Percentiles rank a stretch among this genome's conserved stretches.
Conservation (phyloP, 2,888 invertebrate species). For the Spicauda simplicius region DNA sequence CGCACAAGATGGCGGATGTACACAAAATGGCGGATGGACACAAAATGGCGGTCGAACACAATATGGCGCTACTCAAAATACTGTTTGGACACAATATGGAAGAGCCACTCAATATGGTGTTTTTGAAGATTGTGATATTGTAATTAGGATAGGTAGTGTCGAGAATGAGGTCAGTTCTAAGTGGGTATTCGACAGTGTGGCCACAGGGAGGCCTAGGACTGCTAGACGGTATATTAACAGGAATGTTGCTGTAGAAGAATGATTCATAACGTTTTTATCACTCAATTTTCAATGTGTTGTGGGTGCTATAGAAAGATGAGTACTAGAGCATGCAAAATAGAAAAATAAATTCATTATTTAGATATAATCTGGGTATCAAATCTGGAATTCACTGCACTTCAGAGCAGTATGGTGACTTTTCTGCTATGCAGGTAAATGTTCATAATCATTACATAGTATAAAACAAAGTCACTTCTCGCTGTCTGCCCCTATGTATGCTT, state of each 20-base stretch:
- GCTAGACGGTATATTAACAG: constrained; percentile 54
- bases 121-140: constrained; percentile 43
- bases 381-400: too few relatives aligned
- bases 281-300: too few relatives aligned
- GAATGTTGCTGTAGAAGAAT: constrained; percentile 6
- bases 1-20: constrained; percentile 39
- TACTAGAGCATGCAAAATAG: too few relatives aligned
- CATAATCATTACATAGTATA: too few relatives aligned
- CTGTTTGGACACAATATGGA: constrained; percentile 41
- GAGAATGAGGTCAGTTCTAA: constrained; percentile 57
- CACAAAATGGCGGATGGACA: constrained; percentile 3
- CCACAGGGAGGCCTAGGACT: constrained; percentile 59
- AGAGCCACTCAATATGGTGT: constrained; percentile 41
- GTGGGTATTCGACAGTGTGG: constrained; percentile 72
- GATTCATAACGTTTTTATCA: neutral
- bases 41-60: constrained; percentile 39
- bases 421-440: too few relatives aligned
- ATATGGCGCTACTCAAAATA: neutral
- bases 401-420: too few relatives aligned
- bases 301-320: too few relatives aligned
- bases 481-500: too few relatives aligned
- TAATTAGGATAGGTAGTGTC: constrained; percentile 53
- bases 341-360: too few relatives aligned
- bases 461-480: too few relatives aligned
- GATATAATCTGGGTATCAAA: too few relatives aligned